Base-by-base conservation (phyloP, 2,888 invertebrate genomes). In the Caenorhabditis doughertyi region DNA sequence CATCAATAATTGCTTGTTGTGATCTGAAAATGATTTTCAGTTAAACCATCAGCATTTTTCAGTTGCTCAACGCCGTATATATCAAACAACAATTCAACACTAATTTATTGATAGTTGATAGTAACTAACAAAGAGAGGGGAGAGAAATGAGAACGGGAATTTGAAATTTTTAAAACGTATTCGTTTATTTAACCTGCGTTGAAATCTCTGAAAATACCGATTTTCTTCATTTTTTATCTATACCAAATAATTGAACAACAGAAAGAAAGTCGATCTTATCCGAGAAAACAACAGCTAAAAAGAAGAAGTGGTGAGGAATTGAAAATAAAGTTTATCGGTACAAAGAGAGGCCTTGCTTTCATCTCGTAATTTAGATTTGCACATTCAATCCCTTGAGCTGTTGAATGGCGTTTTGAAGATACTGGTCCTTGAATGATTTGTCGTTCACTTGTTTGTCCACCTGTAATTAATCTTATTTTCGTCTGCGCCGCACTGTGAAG, bases 341-440 rank as follows among this genome's bases (percentile, higher is more conserved):
- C 67, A 76, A 67, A 76, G 58, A n/a, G n/a, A 74, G n/a, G 56
- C 35, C 56, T 51, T 68, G 35, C 2, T 67, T 44, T 62, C 62
- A 70, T 80, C 70, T 70, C 74, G 74, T 74, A 79, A n/a, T 77
- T 83, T 83, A 86, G 56, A 85, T 67, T 64, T 85, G 81, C 73
- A 81, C 84, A 62, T 84, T 81, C 81, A 90, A 84, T 76, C 84
- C 86, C 83, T 90, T 89, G 76, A 91, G 85, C 72, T 90, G 88
- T 62, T 84, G 82, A 81, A 91, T 91, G 82, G 91, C 90, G 79
- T 88, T 86, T 83, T 89, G 87, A 74, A 91, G 85, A 84, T 89
- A 91, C 77, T 89, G 87, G 70, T 90, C 90, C 84, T 89, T 89
- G 89, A 91, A 89, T 68, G 85, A 81, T 74, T 84, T 84, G 82